phyloP scores from a whole-genome alignment of 2,888 invertebrate genomes.

The Petrophora chlorosata region DNA sequence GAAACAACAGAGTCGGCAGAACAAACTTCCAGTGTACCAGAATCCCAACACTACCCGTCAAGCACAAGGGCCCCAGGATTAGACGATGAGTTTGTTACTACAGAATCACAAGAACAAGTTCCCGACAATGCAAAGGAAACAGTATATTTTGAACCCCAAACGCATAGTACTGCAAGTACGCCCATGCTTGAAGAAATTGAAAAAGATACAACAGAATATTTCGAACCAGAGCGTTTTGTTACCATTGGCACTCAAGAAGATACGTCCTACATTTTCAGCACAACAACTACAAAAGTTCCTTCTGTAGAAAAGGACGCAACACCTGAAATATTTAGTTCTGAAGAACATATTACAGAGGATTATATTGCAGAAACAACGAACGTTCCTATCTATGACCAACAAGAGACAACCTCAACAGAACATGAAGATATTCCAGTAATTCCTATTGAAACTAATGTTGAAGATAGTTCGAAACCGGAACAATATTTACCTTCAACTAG shows the following conservation, averaged over 20 bases:
- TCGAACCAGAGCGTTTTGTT: slow-evolving; percentile 17
- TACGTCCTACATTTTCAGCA: slow-evolving; percentile 7
- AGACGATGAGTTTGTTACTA: slow-evolving; percentile 32
- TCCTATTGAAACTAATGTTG: not conserved
- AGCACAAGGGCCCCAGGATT: slow-evolving; percentile 24
- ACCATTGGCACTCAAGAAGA: slow-evolving; percentile 16
- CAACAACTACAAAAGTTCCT: slow-evolving; percentile 13
- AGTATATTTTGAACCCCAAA: slow-evolving; percentile 17
- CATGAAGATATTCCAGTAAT: slow-evolving; percentile 3
- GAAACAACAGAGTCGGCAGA: slow-evolving; percentile 18
- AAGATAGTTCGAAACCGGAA: slow-evolving; percentile 15
- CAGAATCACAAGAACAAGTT: slow-evolving; percentile 24
- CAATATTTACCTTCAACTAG: slow-evolving; percentile 7
- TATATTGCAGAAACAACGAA: slow-evolving; percentile 8
- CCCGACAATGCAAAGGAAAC: slow-evolving; percentile 17
- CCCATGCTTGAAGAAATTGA: slow-evolving; percentile 42
- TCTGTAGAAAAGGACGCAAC: slow-evolving; percentile 2
- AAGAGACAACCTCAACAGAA: slow-evolving; percentile 9
- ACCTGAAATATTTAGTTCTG: not conserved
- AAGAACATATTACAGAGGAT: slow-evolving; percentile 6
- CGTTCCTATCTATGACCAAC: slow-evolving; percentile 11
- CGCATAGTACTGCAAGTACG: slow-evolving; percentile 31
- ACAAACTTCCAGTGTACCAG: slow-evolving; percentile 1
- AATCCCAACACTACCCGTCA: slow-evolving; percentile 15
- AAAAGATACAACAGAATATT: slow-evolving; percentile 32